Base-by-base conservation (phyloP, 2,888 invertebrate genomes). In the Cerastis rubricosa region DNA sequence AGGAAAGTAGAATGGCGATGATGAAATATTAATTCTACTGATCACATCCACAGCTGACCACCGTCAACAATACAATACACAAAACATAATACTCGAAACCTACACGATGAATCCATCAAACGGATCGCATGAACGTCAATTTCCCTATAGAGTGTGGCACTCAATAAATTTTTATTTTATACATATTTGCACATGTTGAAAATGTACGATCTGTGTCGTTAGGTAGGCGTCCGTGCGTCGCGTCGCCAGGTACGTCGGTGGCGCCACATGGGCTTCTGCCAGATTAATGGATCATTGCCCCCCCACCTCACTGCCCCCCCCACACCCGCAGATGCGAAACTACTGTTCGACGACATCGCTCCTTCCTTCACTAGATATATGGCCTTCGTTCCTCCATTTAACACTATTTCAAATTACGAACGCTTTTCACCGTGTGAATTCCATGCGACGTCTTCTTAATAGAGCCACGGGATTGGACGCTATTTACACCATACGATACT, bases 261-360 rank as follows among this genome's bases (percentile, higher is more conserved):
- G 98, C 98, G 98, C 98, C 98, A 97, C 97, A 97, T 97, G 98
- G 98, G 98, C 98, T 98, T 97, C 97, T 97, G 97, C 97, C 97
- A 97, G 98, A 98, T 98, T 98, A 98, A 98, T 98, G 98, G 98
- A 98, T 98, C 98, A 97, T 97, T 98, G 98, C 98, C 97, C 97
- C 97, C 97, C 96, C 97, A 88, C 90, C 90, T 86, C 81, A 89
- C 91, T 89, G 90, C 88, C 91, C 89, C 90, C 90, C 87, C 77
- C 78, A 92, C 89, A 89, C 92, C 89, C 93, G 90, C 92, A 93
- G 93, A 94, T 93, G 94, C 92, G 94, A 94, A 94, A 94, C 94
- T 95, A 95, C 95, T 94, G 95, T 94, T 95, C 94, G 91, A 94
- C 94, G 94, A 94, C 94, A 93, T 91, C 92, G 91, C 92, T 92